These are phyloP conservation scores for Miichthys miiuy DNA, from an alignment of 2,797 vertebrate genomes.

Conservation along the genomic window DNA sequence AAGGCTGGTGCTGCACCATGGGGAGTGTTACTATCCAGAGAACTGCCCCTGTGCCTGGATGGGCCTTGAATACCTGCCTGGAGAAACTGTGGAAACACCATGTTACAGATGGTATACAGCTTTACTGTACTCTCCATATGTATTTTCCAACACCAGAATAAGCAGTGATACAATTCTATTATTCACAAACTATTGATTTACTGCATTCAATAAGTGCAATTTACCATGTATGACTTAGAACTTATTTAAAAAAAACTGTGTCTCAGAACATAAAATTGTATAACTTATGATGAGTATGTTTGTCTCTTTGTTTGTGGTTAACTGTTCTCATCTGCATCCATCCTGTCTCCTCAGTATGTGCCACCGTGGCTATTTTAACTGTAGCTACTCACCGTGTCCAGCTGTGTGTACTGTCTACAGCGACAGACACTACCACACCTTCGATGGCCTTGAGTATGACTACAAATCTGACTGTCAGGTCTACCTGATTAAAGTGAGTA, in stretches of 20 bases:
- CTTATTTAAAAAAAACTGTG: background rate
- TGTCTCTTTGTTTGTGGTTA: slow-evolving; percentile 5
- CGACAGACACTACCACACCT: slow-evolving; percentile 96
- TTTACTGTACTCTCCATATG: background rate
- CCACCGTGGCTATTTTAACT: slow-evolving; percentile 94
- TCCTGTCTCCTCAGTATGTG: slow-evolving; percentile 87
- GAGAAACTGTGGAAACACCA: slow-evolving; percentile 93
- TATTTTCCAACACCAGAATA: background rate
- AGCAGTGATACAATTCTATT: background rate
- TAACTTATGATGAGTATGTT: background rate
- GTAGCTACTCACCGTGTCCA: slow-evolving; percentile 94
- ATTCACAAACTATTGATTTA: background rate
- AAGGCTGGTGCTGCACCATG: slow-evolving; percentile 86
- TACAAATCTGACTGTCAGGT: slow-evolving; percentile 96
- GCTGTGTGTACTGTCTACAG: slow-evolving; percentile 96
- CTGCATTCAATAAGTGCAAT: background rate
- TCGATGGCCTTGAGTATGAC: slow-evolving; percentile 97
- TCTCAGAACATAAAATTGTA: background rate
- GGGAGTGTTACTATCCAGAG: slow-evolving; percentile 94
- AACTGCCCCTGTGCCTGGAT: slow-evolving; percentile 98
- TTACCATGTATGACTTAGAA: background rate
- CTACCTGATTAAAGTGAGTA: slow-evolving; percentile 93
- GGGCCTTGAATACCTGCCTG: slow-evolving; percentile 95
- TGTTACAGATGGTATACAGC: slow-evolving; percentile 93
- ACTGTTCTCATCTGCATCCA: slow-evolving; percentile 26